Evolutionary conservation across 2,888 invertebrate genomes (phyloP).

Genomic region (Automeris io): DNA sequence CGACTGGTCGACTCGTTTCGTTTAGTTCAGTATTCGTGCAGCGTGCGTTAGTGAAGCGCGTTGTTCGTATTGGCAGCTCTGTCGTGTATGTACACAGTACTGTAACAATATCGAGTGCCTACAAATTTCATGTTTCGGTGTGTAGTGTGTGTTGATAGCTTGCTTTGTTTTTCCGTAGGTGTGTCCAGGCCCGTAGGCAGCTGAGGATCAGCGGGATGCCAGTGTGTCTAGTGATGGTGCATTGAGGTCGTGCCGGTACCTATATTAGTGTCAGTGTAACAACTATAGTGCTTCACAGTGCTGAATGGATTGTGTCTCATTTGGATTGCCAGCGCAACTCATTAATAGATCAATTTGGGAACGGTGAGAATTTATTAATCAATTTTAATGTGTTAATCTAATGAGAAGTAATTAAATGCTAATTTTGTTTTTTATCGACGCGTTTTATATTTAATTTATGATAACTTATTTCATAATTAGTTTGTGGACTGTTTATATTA

Average conservation of each 20-base stretch:
- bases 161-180: conserved; percentile 64
- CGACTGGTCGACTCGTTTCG: conserved; percentile 14
- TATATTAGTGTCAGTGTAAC: conserved; percentile 64
- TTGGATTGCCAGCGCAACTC: conserved; percentile 73
- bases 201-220: conserved; percentile 54
- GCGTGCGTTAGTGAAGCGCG: conserved; percentile 36
- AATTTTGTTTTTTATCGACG: background rate
- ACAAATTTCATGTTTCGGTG: conserved; percentile 45
- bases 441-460: background rate
- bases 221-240: conserved; percentile 71
- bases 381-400: conserved; percentile 12
- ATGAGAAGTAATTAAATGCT: conserved; percentile 1
- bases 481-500: conserved; percentile 3
- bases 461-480: conserved; percentile 4
- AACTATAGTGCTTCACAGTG: conserved; percentile 65
- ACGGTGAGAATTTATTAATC: conserved; percentile 50
- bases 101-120: conserved; percentile 27
- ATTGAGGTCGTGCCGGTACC: conserved; percentile 58
- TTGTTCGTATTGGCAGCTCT: conserved; percentile 21
- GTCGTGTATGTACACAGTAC: conserved; percentile 15
- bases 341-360: conserved; percentile 67
- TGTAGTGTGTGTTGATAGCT: conserved; percentile 48
- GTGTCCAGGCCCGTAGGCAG: conserved; percentile 34
- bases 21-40: conserved; percentile 52
- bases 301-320: conserved; percentile 70